Base-by-base conservation (phyloP, 2,113 vertebrate genomes). In the Ardeotis arabs region DNA sequence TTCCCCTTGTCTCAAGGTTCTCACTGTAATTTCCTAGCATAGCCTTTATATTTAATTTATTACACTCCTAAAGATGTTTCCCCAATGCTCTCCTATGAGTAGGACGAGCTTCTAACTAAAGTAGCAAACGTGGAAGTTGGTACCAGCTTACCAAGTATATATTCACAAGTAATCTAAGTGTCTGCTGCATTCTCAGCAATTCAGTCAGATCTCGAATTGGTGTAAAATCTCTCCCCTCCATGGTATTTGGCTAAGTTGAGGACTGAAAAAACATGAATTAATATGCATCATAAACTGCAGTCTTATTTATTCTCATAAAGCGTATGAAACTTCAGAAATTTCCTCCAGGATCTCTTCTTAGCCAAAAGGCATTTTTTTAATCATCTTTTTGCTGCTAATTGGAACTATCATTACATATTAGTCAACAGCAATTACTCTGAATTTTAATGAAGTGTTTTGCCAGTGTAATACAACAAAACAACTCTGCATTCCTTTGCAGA, bases 361-460 rank as follows among this genome's bases (percentile, higher is more conserved):
- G 80, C 56, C 84, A 93, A 78, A 83, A 87, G 12, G 13, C 22
- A 9, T 55, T 66, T 82, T 66, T 45, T 35, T 12, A 16, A 49
- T 84, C 53, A n/a, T 78, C 31, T 53, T 67, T 81, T 81, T 93
- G 35, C 73, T 92, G 27, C 47, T 91, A 75, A 80, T 84, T 92
- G 49, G 31, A 92, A 31, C 17, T 85, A 82, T 86, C 49, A 41
- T 52, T 90, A 31, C 29, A 59, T 29, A 45, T 68, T 50, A 91
- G 45, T 93, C 88, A 89, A 53, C 0, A 5, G 52, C 82, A 87
- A 87, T 94, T 84, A 89, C 53, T 70, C n/a, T 93, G 74, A 76
- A 87, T 87, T 90, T 87, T 84, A 82, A 66, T 87, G 31, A 89
- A 64, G 52, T 60, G 45, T 85, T 91, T 92, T 93, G 41, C 74